Base-by-base conservation (phyloP, 2,113 vertebrate species). In the Gavia stellata region DNA sequence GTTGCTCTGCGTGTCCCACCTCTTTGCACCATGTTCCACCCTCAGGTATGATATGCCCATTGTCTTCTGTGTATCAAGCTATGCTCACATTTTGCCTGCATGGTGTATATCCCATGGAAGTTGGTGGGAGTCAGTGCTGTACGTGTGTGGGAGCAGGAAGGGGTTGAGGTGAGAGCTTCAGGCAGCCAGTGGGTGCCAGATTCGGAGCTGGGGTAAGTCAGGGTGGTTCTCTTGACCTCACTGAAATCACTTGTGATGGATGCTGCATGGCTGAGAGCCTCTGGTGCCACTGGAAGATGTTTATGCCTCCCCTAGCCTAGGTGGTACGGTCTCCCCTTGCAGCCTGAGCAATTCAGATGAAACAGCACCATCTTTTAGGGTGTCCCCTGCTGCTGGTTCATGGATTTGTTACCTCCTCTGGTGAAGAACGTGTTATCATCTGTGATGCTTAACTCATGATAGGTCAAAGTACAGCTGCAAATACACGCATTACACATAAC, bases 101-200 rank as follows among this genome's bases (percentile, higher is more conserved):
- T 52, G 25, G 7, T 70, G 26, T 71, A 3, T 65, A 61, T 14
- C 18, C 31, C 10, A 1, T 58, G 36, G 52, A 42, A 68, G n/a
- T 7, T 82, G 61, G 19, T 71, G 86, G 20, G 31, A 56, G 13
- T 81, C 50, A 45, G 42, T 56, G 55, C 40, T 66, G 14, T 61
- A 14, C 0, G 0, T 33, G 36, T 38, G 29, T 49, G 33, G 58
- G 25, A 77, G 25, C 21, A 52, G 50, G n/a, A 59, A 40, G 24
- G 14, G 24, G 24, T 23, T 38, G 31, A 47, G 7, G 11, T 89
- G 52, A 28, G 42, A 83, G 21, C 26, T 80, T 10, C 44, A 77
- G 29, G 25, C 56, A 71, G 20, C n/a, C 28, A 34, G 14, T 34
- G 10, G 15, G 31, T 53, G 11, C 58, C 42, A 40, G 47, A 28